A percentile compares a stretch with the other conserved stretches of the same genome.
Conservation (phyloP, 2,113 vertebrate species). For the Myiagra hebetior region DNA sequence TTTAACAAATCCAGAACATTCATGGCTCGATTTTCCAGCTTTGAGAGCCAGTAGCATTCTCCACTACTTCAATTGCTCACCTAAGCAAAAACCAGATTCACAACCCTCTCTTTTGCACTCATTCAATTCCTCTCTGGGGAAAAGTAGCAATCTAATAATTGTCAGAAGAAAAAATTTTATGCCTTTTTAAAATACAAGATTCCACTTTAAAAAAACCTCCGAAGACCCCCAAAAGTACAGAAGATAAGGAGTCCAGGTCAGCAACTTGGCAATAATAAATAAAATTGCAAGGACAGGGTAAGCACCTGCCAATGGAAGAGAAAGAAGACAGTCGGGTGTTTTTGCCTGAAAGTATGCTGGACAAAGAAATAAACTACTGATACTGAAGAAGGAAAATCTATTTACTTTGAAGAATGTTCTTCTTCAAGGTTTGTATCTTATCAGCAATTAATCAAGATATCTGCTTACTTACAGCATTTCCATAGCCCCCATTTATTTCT, state of each 20-base stretch:
- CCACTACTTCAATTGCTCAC: neutral
- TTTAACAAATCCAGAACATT: neutral
- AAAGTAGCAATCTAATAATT: neutral
- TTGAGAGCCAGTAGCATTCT: neutral
- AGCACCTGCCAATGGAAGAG: neutral
- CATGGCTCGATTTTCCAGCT: neutral
- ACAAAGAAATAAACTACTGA: neutral
- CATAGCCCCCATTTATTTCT: neutral
- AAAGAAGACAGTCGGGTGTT: neutral
- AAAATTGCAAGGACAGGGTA: neutral
- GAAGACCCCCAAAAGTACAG: neutral
- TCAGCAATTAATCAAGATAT: neutral
- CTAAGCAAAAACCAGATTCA: neutral
- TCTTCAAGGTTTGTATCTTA: neutral
- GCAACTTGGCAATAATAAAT: neutral
- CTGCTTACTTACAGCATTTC: neutral
- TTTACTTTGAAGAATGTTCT: neutral
- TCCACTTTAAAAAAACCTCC: neutral
- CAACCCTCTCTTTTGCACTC: neutral
- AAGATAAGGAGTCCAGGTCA: neutral
- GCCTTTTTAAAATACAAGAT: neutral
- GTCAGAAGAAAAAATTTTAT: neutral
- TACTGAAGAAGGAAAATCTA: neutral
- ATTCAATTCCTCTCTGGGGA: neutral
- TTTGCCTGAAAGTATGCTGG: neutral